Percentiles rank a stretch among this genome's conserved stretches.
Evolutionary conservation across 2,113 vertebrate genomes (phyloP).

Genomic region (Petrocephalus zakoni): DNA sequence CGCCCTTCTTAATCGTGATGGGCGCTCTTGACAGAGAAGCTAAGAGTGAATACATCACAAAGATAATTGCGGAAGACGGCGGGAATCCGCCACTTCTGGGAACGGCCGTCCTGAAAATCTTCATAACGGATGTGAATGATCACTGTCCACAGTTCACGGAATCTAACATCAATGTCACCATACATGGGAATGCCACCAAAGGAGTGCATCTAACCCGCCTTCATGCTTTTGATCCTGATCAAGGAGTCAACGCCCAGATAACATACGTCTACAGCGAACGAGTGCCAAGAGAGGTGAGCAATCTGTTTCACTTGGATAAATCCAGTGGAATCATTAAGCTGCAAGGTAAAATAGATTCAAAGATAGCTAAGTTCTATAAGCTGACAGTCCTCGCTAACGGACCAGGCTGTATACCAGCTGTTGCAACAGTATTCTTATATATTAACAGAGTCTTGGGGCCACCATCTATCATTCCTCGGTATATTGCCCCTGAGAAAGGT

Average conservation of each 20-base stretch:
- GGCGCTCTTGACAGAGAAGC: conserved; percentile 80
- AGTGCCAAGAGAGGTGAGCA: conserved; percentile 71
- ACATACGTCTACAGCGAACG: conserved; percentile 89
- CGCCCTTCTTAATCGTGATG: conserved; percentile 86
- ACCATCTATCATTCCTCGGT: conserved; percentile 76
- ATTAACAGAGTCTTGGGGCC: conserved; percentile 80
- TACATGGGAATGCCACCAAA: conserved; percentile 80
- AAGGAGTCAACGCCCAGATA: conserved; percentile 83
- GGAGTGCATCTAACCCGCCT: conserved; percentile 69
- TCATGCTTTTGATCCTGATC: conserved; percentile 78
- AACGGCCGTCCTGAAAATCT: conserved; percentile 81
- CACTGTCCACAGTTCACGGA: conserved; percentile 85
- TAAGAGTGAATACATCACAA: conserved; percentile 78
- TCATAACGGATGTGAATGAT: conserved; percentile 88
- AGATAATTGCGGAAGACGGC: conserved; percentile 88
- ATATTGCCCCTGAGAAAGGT: conserved; percentile 82
- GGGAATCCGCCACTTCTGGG: conserved; percentile 80
- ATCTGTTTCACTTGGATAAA: conserved; percentile 78
- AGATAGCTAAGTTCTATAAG: conserved; percentile 68
- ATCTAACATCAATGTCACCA: conserved; percentile 74
- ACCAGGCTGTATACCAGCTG: conserved; percentile 87
- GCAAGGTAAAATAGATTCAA: conserved; percentile 67
- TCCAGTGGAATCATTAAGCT: conserved; percentile 74
- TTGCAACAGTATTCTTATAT: conserved; percentile 72
- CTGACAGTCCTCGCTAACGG: conserved; percentile 82